Percentiles rank a stretch among this genome's conserved stretches.
phyloP scores from a whole-genome alignment of 2,113 vertebrate genomes.

The Archocentrus centrarchus region DNA sequence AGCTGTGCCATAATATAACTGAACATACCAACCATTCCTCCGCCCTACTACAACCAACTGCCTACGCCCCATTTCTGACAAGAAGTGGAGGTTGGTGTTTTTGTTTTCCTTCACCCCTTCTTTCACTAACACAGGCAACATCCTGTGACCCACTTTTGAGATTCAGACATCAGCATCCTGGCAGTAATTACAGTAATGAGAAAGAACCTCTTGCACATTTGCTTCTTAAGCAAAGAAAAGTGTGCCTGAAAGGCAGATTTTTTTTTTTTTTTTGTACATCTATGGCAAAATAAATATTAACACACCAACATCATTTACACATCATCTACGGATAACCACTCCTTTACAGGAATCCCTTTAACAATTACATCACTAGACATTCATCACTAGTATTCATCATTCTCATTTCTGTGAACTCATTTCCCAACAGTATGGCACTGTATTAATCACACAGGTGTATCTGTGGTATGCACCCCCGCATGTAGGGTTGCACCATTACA shows the following conservation, averaged over 20 bases:
- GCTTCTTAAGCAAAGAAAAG: background rate
- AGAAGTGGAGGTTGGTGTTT: too few relatives aligned
- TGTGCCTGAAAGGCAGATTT: background rate
- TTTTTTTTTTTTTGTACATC: too few relatives aligned
- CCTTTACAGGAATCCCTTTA: background rate
- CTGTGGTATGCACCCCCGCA: background rate
- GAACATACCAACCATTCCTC: slow-evolving; percentile 41
- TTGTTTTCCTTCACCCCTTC: background rate
- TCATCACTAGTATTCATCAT: background rate
- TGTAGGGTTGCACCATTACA: background rate
- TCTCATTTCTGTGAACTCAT: background rate
- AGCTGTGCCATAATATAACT: background rate
- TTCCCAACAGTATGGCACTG: background rate
- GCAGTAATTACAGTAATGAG: background rate
- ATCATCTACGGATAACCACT: background rate
- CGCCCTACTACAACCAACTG: background rate
- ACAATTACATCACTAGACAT: background rate
- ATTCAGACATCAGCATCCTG: slow-evolving; percentile 11
- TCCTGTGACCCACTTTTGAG: slow-evolving; percentile 18
- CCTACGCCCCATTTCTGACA: background rate
- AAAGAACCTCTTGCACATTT: background rate
- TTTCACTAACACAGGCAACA: background rate
- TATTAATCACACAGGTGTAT: slow-evolving; percentile 17
- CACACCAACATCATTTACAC: background rate
- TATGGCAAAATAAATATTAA: background rate